Evolutionary conservation across 2,888 invertebrate genomes (phyloP).

Genomic region (Stenotaenia linearis): DNA sequence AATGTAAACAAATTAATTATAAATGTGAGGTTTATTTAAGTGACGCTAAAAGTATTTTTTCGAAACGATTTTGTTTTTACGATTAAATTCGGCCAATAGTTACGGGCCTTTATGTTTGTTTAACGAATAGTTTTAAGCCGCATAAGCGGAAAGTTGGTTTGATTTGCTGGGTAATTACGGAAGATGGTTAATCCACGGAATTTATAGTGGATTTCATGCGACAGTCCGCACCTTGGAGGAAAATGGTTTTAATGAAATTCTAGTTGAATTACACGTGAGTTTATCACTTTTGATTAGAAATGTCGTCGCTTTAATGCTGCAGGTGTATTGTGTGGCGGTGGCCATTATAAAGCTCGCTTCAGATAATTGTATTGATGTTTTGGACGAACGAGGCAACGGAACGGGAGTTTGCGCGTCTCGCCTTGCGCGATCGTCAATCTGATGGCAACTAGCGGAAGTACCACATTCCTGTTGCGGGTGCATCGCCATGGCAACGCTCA

Average conservation of each 20-base stretch:
- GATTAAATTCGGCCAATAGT: too few species aligned
- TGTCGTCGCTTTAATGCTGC: constrained; percentile 4
- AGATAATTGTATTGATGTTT: background rate
- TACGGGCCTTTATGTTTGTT: too few species aligned
- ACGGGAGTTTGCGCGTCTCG: background rate
- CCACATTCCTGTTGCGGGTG: background rate
- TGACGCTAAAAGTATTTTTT: too few species aligned
- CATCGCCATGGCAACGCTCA: background rate
- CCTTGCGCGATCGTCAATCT: background rate
- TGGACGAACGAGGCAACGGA: background rate
- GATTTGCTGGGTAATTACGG: background rate
- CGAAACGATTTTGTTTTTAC: too few species aligned
- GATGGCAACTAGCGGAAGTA: constrained; percentile 9
- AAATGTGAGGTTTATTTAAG: too few species aligned
- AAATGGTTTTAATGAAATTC: background rate
- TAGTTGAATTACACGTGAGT: background rate
- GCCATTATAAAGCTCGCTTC: background rate
- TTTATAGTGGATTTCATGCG: background rate
- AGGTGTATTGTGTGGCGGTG: background rate
- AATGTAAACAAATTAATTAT: too few species aligned
- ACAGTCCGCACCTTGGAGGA: background rate
- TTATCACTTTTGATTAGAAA: constrained; percentile 9
- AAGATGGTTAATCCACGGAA: background rate
- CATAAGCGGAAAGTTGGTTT: background rate
- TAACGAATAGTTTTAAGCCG: too few species aligned